A percentile compares a stretch with the other conserved stretches of the same genome.
Evolutionary conservation across 2,113 vertebrate species (phyloP).

Genomic region (Anhinga rufa): DNA sequence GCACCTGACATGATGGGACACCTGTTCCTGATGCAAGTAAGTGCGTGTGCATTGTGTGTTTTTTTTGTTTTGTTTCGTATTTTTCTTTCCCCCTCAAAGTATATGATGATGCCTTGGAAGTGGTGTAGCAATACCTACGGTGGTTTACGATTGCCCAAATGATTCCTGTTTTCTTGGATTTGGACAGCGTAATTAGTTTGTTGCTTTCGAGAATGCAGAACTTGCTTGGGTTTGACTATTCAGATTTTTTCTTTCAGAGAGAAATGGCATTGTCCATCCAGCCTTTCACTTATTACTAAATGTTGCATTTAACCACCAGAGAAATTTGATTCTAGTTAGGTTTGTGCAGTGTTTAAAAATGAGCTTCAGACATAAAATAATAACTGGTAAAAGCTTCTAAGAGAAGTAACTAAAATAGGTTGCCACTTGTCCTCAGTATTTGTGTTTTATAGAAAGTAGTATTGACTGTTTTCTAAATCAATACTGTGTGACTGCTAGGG

Average conservation of each 20-base stretch:
- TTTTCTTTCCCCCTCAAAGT: neutral
- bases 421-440: neutral
- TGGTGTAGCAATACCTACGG: neutral
- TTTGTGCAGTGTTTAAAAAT: neutral
- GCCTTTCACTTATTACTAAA: neutral
- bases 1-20: slow-evolving; percentile 23
- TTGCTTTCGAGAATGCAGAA: neutral
- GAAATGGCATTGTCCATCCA: neutral
- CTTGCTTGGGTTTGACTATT: neutral
- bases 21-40: slow-evolving; percentile 49
- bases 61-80: neutral
- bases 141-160: neutral
- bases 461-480: neutral
- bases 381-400: neutral
- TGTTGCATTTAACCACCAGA: neutral
- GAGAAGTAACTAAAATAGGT: neutral
- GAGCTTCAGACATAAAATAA: neutral
- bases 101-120: neutral
- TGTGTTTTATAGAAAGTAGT: neutral
- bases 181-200: neutral
- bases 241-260: neutral
- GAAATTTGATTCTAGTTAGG: neutral
- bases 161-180: neutral
- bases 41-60: neutral
- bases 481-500: neutral